Conservation (phyloP, 37 sponge, comb jelly and placozoan species). For the Dysidea cf. avara region DNA sequence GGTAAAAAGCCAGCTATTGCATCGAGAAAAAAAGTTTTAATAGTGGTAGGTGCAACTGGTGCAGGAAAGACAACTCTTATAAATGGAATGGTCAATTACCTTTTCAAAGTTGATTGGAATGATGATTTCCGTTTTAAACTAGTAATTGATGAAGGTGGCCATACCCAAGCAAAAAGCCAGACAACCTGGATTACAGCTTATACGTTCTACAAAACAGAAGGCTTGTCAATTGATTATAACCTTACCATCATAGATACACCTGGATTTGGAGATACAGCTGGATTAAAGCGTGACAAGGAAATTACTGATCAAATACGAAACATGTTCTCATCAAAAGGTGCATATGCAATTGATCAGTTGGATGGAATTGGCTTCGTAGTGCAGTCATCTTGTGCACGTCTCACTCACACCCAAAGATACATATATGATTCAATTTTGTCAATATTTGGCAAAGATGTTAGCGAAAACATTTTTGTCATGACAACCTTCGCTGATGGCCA, state of each 20-base stretch:
- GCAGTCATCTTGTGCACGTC: conserved; percentile 22
- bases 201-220: conserved; percentile 8
- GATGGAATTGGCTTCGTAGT: conserved; percentile 40
- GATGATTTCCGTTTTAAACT: conserved; percentile 45
- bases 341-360: conserved; percentile 21
- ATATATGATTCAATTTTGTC: conserved; percentile 38
- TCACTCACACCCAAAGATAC: conserved; percentile 35
- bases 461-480: conserved; percentile 22
- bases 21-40: conserved; percentile 13
- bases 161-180: conserved; percentile 21
- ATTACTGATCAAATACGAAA: conserved; percentile 20
- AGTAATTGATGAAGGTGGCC: conserved; percentile 17
- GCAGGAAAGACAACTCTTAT: conserved; percentile 48
- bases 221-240: conserved; percentile 9
- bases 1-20: neutral
- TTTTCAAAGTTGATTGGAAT: conserved; percentile 29
- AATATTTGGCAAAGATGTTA: conserved; percentile 52
- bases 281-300: conserved; percentile 22
- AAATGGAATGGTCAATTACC: conserved; percentile 34
- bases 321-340: conserved; percentile 1
- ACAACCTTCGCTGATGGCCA: conserved; percentile 45
- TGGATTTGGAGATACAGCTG: conserved; percentile 38
- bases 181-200: conserved; percentile 45
- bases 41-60: conserved; percentile 49
- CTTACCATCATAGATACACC: conserved; percentile 51